Evolutionary conservation across 2,888 invertebrate genomes (phyloP), one percentile per base, ranked within the genome.

Genomic region (Cerastis leucographa): DNA sequence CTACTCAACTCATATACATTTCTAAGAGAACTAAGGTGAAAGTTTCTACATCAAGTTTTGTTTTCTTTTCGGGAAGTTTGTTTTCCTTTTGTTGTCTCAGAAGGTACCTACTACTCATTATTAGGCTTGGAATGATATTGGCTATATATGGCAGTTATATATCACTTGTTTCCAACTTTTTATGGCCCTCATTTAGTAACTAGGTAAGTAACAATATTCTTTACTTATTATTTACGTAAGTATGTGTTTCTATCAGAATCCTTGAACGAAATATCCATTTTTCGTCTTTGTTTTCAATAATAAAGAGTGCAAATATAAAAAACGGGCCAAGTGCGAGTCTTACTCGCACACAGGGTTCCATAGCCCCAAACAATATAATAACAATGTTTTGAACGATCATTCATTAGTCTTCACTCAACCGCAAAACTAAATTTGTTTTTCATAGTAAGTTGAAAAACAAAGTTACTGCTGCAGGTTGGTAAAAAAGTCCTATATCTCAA

Each of bases 41-140:
- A 90, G 81, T 87, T 85, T n/a, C 82, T 77, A 85, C 76, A 78
- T 75, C 74, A 84, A 87, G 83, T 84, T 87, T 78, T 72, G 71
- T 86, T 86, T 85, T 85, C 86, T 83, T 86, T 87, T 79, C 62
- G 75, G 67, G 66, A 73, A 88, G 76, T 89, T 88, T 80, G 80
- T 81, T 74, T 80, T 76, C 68, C 77, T 80, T 71, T 80, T 77
- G 81, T 87, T 83, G 85, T 79, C 74, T 76, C 46, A 75, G 44
- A 73, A 86, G 67, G 74, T 64, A 69, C 49, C 35, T 40, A 42
- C 72, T 76, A 66, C 46, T 65, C 62, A 75, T 76, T 82, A 72
- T 77, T 83, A 78, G 35, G 49, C 74, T 70, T 68, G 70, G 42
- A 70, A 76, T 74, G 66, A 74, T 80, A 85, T 81, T 76, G 65